Conservation (phyloP, 2,888 invertebrate genomes). For the Sepioteuthis lessoniana region DNA sequence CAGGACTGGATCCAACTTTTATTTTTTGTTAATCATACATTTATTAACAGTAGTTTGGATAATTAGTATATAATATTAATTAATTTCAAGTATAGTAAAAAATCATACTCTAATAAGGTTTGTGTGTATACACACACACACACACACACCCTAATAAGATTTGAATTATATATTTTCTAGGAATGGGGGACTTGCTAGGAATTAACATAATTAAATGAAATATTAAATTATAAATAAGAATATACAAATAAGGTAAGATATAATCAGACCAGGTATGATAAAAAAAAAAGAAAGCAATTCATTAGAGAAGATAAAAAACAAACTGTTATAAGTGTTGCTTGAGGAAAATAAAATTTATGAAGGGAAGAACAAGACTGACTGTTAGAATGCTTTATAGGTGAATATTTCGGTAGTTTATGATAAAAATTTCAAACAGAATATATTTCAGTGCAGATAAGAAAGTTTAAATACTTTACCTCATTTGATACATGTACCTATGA, state of each 20-base stretch:
- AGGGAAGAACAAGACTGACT: not conserved
- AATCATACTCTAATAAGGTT: too few species aligned
- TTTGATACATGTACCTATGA: not conserved
- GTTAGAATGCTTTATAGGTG: slow-evolving; percentile 15
- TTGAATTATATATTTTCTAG: too few species aligned
- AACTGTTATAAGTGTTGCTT: not conserved
- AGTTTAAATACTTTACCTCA: not conserved
- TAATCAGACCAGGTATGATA: not conserved
- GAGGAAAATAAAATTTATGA: not conserved
- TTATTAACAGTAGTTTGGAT: too few species aligned
- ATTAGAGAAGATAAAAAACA: slow-evolving; percentile 15
- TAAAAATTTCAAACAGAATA: slow-evolving; percentile 8
- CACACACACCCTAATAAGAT: too few species aligned
- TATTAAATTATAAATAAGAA: not conserved
- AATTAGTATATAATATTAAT: too few species aligned
- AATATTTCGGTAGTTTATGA: not conserved
- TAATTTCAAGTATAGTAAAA: too few species aligned
- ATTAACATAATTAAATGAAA: too few species aligned
- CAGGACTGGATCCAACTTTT: too few species aligned
- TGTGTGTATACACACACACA: too few species aligned
- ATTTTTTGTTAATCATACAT: too few species aligned
- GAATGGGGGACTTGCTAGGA: too few species aligned
- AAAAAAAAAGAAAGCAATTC: not conserved
- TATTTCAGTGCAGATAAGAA: not conserved
- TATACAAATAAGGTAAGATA: not conserved